Evolutionary conservation across 2,888 invertebrate genomes (phyloP).

Genomic region (Trissoscelio sp.): DNA sequence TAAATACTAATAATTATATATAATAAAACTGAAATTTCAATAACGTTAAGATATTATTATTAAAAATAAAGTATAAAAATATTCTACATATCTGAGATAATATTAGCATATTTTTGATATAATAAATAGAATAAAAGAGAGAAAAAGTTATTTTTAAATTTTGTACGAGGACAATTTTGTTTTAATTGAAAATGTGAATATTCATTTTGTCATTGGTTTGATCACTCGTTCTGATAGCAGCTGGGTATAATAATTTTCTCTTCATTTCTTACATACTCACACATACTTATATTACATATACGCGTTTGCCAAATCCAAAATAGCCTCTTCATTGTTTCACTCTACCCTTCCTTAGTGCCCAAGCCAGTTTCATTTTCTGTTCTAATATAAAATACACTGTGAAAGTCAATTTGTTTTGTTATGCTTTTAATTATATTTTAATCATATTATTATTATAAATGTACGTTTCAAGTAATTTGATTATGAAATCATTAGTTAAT

Average conservation of each 20-base stretch:
- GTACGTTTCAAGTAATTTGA: too few relatives aligned
- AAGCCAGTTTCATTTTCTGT: slow-evolving; percentile 72
- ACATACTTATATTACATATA: slow-evolving; percentile 62
- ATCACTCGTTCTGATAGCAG: slow-evolving; percentile 53
- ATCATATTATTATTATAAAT: neutral
- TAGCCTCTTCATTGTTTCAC: slow-evolving; percentile 76
- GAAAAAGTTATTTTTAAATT: too few relatives aligned
- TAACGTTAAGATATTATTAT: too few relatives aligned
- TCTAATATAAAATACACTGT: slow-evolving; percentile 64
- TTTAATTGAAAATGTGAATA: neutral
- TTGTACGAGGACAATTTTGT: too few relatives aligned
- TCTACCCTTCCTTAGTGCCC: slow-evolving; percentile 74
- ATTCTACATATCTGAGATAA: too few relatives aligned
- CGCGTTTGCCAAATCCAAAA: slow-evolving; percentile 72
- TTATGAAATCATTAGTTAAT: too few relatives aligned
- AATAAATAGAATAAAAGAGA: too few relatives aligned
- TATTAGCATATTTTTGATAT: too few relatives aligned
- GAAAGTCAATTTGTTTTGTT: slow-evolving; percentile 1
- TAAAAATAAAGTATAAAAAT: too few relatives aligned
- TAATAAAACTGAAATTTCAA: too few relatives aligned
- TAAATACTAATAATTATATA: too few relatives aligned
- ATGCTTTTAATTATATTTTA: neutral
- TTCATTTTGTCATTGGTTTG: neutral
- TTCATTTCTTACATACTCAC: slow-evolving; percentile 65
- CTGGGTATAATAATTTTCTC: slow-evolving; percentile 64